phyloP scores from a whole-genome alignment of 2,113 vertebrate genomes.

The Cyprinus carpio region DNA sequence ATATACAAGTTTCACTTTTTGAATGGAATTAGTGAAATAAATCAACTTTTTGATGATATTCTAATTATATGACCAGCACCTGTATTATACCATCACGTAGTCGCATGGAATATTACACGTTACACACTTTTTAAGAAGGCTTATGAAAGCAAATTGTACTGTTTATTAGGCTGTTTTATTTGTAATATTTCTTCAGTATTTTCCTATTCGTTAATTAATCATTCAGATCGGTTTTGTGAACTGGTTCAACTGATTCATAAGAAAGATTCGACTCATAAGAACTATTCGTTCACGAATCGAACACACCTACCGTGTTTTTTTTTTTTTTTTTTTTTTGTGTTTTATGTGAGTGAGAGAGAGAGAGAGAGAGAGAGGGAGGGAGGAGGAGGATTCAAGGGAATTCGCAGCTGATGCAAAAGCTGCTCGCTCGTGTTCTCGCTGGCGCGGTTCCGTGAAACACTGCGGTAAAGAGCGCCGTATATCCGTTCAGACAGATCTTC shows the following conservation, averaged over 20 bases:
- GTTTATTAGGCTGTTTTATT: too few species aligned
- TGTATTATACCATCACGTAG: too few species aligned
- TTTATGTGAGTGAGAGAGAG: background rate
- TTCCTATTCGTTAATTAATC: background rate
- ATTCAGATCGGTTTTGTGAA: background rate
- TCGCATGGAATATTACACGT: too few species aligned
- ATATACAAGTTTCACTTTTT: too few species aligned
- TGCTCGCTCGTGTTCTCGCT: too few species aligned
- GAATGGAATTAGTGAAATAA: too few species aligned
- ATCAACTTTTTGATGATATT: too few species aligned
- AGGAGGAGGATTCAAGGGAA: background rate
- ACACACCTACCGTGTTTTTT: background rate
- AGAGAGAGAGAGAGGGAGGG: background rate
- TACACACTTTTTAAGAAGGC: too few species aligned
- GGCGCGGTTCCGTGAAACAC: background rate
- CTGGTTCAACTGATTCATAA: background rate
- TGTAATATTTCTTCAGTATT: too few species aligned
- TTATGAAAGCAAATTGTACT: too few species aligned
- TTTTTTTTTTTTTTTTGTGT: too few species aligned
- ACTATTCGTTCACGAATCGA: background rate
- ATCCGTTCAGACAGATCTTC: background rate
- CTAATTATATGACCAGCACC: too few species aligned
- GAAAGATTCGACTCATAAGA: background rate
- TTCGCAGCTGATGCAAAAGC: background rate
- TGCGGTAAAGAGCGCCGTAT: background rate